Percentiles rank a stretch among this genome's conserved stretches.
These are phyloP conservation scores for Elephas maximus DNA, from an alignment of 2,113 vertebrate species.

Conservation along the genomic window DNA sequence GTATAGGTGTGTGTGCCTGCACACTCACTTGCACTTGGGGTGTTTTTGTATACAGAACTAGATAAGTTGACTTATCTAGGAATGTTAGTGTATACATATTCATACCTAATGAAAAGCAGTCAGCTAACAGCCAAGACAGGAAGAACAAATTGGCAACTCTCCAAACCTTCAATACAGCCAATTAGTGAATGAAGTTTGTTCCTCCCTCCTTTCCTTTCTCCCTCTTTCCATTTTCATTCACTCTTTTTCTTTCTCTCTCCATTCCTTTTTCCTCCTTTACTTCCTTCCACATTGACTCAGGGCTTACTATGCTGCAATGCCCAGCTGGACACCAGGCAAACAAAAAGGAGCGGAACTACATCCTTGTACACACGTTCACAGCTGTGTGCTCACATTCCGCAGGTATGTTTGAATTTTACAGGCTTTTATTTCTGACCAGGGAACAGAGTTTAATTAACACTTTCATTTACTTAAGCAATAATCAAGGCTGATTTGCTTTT, in stretches of 20 bases:
- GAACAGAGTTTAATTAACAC: slow-evolving; percentile 76
- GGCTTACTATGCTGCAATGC: background rate
- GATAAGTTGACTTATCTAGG: background rate
- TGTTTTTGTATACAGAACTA: background rate
- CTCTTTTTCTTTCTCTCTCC: background rate
- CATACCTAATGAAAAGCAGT: slow-evolving; percentile 48
- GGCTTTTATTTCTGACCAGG: slow-evolving; percentile 70
- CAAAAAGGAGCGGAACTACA: background rate
- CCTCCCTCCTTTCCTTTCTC: background rate
- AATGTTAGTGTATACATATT: background rate
- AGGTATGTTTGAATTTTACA: slow-evolving; percentile 68
- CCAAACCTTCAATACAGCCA: slow-evolving; percentile 59
- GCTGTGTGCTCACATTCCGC: slow-evolving; percentile 59
- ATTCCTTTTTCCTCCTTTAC: background rate
- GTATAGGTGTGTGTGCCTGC: too few species aligned
- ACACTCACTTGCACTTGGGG: background rate
- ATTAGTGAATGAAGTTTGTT: slow-evolving; percentile 60
- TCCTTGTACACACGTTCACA: slow-evolving; percentile 2
- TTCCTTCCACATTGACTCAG: background rate
- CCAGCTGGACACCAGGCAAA: slow-evolving; percentile 14
- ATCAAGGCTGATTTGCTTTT: slow-evolving; percentile 77
- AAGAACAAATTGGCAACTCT: slow-evolving; percentile 62
- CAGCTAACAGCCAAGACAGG: slow-evolving; percentile 28
- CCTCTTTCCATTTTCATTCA: slow-evolving; percentile 17
- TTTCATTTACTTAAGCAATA: slow-evolving; percentile 80